Evolutionary conservation across 2,888 invertebrate genomes (phyloP).

Genomic region (Heliconius erato): DNA sequence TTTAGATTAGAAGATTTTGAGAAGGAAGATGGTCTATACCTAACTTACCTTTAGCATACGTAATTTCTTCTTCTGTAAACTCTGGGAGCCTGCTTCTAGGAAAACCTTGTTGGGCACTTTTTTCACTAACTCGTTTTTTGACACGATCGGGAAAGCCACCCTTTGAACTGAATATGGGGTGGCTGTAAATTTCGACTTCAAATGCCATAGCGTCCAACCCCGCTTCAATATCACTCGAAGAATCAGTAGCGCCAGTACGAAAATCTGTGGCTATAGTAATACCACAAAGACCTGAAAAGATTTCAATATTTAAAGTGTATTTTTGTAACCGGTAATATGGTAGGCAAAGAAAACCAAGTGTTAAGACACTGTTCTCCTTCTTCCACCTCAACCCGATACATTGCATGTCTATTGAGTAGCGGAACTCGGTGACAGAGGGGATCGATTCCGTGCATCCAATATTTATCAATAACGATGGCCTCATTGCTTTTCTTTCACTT

Average conservation of each 20-base stretch:
- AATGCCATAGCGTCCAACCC: conserved; percentile 67
- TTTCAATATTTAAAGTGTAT: background rate
- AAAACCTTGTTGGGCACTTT: conserved; percentile 79
- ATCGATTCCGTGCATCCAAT: too few relatives aligned
- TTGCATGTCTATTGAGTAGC: too few relatives aligned
- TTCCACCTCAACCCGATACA: too few relatives aligned
- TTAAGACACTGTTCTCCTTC: too few relatives aligned
- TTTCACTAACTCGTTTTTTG: conserved; percentile 71
- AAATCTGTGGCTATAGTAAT: conserved; percentile 73
- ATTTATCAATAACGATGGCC: too few relatives aligned
- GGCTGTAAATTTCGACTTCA: conserved; percentile 73
- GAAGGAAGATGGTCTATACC: background rate
- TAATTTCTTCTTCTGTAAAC: conserved; percentile 74
- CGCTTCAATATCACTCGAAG: conserved; percentile 65
- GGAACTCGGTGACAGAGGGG: too few relatives aligned
- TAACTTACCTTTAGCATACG: conserved; percentile 65
- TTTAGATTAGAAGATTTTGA: too few relatives aligned
- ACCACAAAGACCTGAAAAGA: conserved; percentile 64
- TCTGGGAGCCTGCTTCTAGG: conserved; percentile 76
- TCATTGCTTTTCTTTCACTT: too few relatives aligned
- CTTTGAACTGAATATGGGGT: conserved; percentile 76
- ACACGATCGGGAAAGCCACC: conserved; percentile 83
- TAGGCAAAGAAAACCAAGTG: too few relatives aligned
- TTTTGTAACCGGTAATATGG: too few relatives aligned
- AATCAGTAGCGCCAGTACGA: conserved; percentile 62